A percentile compares a stretch with the other conserved stretches of the same genome.
phyloP scores from a whole-genome alignment of 2,113 vertebrate genomes.

The Passer domesticus region DNA sequence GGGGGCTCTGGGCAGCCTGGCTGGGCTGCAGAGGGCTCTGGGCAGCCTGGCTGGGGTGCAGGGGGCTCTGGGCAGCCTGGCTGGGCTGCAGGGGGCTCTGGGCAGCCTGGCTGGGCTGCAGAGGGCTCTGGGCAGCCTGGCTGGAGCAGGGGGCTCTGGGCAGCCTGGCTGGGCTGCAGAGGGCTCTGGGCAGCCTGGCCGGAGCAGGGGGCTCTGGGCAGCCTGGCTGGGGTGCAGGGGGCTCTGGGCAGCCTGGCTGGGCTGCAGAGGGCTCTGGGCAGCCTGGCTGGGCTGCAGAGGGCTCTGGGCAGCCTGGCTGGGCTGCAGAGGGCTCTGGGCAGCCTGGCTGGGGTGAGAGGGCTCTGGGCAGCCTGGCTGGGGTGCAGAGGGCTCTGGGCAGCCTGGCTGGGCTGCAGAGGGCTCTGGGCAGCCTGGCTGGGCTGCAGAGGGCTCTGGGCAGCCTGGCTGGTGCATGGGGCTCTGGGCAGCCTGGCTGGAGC shows the following conservation, averaged over 20 bases:
- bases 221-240: not conserved
- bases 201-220: not conserved
- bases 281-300: not conserved
- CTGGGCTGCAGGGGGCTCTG: no score
- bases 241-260: no score
- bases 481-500: not conserved
- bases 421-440: not conserved
- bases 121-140: not conserved
- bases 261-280: no score
- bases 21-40: no score
- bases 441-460: not conserved
- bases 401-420: no score
- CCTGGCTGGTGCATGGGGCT: not conserved
- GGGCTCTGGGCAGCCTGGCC: not conserved
- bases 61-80: not conserved
- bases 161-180: not conserved
- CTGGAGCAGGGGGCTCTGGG: not conserved
- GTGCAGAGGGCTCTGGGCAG: no score
- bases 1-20: not conserved
- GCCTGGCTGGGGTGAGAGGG: not conserved
- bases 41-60: not conserved
- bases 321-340: no score
- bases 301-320: not conserved
- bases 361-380: not conserved
- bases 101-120: no score